These are phyloP conservation scores for Lasius fuliginosus DNA, from an alignment of 2,888 invertebrate species.

Conservation along the genomic window DNA sequence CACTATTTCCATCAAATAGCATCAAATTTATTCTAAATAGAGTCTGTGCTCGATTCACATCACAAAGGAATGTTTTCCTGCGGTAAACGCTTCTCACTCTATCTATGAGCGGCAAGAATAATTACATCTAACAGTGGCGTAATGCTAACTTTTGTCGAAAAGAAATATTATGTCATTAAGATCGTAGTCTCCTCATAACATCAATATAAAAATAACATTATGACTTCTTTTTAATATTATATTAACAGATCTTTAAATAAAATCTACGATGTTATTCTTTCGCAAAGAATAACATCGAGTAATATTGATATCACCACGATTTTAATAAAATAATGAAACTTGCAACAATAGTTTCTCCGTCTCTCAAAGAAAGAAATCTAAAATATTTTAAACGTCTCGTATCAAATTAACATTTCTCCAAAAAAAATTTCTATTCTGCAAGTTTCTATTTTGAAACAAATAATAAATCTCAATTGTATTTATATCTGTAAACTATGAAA, in stretches of 20 bases:
- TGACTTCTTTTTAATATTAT: background rate
- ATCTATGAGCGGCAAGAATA: background rate
- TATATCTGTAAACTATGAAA: background rate
- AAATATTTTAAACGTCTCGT: background rate
- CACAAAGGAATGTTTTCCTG: conserved; percentile 12
- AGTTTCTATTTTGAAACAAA: background rate
- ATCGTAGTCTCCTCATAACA: background rate
- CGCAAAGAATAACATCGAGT: background rate
- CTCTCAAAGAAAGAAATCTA: background rate
- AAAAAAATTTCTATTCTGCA: background rate
- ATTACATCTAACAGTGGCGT: background rate
- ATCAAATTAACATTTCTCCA: background rate
- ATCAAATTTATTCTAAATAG: conserved; percentile 43
- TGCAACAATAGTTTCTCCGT: background rate
- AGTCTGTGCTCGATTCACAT: background rate
- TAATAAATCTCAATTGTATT: background rate
- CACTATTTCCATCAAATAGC: conserved; percentile 31
- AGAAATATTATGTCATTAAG: background rate
- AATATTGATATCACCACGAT: background rate
- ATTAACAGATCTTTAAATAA: background rate
- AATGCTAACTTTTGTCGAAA: background rate
- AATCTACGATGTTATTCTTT: background rate
- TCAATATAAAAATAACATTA: background rate
- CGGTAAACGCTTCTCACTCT: background rate
- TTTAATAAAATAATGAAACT: background rate